Evolutionary conservation across 2,888 invertebrate genomes (phyloP), one percentile per base, ranked within the genome.

Genomic region (Calephelis perditalis): DNA sequence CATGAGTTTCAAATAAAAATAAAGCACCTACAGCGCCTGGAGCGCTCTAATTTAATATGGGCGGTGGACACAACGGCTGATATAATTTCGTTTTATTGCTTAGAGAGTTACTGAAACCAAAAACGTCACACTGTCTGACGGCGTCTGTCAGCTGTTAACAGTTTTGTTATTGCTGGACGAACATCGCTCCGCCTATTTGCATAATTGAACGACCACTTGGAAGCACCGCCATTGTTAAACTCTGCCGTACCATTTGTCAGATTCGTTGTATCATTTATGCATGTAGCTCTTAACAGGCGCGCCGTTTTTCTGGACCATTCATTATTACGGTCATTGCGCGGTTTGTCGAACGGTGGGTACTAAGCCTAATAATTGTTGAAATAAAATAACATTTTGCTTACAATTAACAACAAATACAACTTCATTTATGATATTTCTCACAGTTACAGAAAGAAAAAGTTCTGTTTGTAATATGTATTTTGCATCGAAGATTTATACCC

Each of bases 131-230:
- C 73, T 76, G 76, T 75, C 75, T 73, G 74, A 57, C 66, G 74
- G 73, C 83, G 82, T 81, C 84, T 81, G 86, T 86, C 86, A 88
- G 86, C 86, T 89, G 88, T 87, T 89, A 86, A 88, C 86, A 88
- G 87, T 89, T 89, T 85, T 86, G 86, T 89, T 89, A 88, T 88
- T 84, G 84, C 82, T 74, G 83, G 85, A 82, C 83, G 82, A 81
- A 82, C 84, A 84, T 83, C 76, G 84, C 76, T 69, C 81, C 79
- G 83, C 79, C 84, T 84, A 91, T 91, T 91, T 91, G 89, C 91
- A 91, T 91, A 91, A 91, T 91, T 91, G 90, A 91, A 91, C 86
- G 86, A 82, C 82, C 86, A 89, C 88, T 89, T 86, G 82, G 84
- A 86, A 79, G 78, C 83, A 84, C 86, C 84, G 84, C 80, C 89